Base-by-base conservation (phyloP, 37 sponge, comb jelly and placozoan species). In the Hexactinellida sp. region DNA sequence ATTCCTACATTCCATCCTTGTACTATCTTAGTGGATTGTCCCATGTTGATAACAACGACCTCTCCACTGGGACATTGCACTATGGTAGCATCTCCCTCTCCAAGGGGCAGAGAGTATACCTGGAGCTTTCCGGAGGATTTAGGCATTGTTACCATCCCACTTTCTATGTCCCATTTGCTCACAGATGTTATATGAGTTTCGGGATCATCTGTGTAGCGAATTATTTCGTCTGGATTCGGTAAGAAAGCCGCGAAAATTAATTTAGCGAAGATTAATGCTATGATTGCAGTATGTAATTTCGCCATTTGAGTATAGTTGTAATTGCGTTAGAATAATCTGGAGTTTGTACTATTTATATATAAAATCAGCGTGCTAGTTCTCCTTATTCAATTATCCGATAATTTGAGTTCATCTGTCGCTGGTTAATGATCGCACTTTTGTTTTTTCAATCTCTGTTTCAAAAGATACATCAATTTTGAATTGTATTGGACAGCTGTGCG, bases 81-180 rank as follows among this genome's bases (percentile, higher is more conserved):
- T 1, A 63, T 63, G 21, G 76, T 63, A 23, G 76, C 76, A n/a
- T 63, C 76, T 25, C 76, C 76, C 13, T 63, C 76, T 10, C 76
- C 76, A 25, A 63, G 30, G 21, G 76, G 76, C 13, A 63, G 76
- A 3, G 76, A 63, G 30, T 63, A 63, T 1, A 63, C 30, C 30
- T 32, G 76, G 3, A 63, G 34, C 13, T 63, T 23, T 63, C 76
- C 76, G 5, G 76, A 63, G 76, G 76, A 10, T n/a, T 10, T 63
- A 25, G 76, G 76, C 76, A 63, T 63, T 63, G 76, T 63, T 10
- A 63, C 76, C 76, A 63, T 63, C 76, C 76, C 76, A 63, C 76
- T 63, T 63, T 63, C 76, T 21, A 63, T 63, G 13, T 63, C 76
- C 76, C 76, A 63, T 63, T 63, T 63, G 34, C 76, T 63, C 28